Conservation (phyloP, 1,140 invertebrate species). For the Portunus trituberculatus region DNA sequence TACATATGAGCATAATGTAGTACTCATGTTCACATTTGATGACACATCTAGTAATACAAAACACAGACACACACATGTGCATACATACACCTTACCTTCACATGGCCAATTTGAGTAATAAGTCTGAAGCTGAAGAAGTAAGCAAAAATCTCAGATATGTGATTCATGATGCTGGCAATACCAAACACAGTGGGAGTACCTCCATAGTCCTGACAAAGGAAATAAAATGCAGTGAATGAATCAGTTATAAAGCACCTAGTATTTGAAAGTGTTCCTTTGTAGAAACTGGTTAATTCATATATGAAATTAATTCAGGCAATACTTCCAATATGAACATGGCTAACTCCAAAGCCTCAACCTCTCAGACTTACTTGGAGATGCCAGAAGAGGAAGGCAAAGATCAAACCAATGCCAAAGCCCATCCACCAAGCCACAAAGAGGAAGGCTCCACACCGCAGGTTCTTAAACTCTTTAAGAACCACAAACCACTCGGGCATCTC, state of each 20-base stretch:
- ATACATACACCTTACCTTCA: slow-evolving; percentile 85
- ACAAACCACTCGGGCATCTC: slow-evolving; percentile 96
- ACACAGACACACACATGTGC: not conserved
- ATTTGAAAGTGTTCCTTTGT: no score
- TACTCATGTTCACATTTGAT: no score
- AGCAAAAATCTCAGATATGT: slow-evolving; percentile 98
- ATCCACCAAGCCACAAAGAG: slow-evolving; percentile 99
- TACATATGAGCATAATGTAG: no score
- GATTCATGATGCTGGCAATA: slow-evolving; percentile 98
- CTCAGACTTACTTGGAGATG: slow-evolving; percentile 87
- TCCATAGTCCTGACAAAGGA: slow-evolving; percentile 89
- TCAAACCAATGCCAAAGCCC: slow-evolving; percentile 99
- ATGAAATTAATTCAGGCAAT: not conserved
- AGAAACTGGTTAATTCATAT: not conserved
- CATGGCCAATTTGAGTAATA: slow-evolving; percentile 95
- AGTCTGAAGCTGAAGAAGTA: slow-evolving; percentile 98
- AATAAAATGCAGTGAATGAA: not conserved
- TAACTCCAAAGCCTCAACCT: not conserved
- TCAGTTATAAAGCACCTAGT: no score
- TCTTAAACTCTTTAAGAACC: slow-evolving; percentile 93
- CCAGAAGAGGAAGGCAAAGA: slow-evolving; percentile 99
- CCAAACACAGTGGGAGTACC: slow-evolving; percentile 98
- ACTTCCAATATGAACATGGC: not conserved
- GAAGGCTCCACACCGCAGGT: slow-evolving; percentile 94
- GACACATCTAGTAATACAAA: no score